These are phyloP conservation scores for Conus ventricosus DNA, from an alignment of 1,140 invertebrate genomes.

Conservation along the genomic window DNA sequence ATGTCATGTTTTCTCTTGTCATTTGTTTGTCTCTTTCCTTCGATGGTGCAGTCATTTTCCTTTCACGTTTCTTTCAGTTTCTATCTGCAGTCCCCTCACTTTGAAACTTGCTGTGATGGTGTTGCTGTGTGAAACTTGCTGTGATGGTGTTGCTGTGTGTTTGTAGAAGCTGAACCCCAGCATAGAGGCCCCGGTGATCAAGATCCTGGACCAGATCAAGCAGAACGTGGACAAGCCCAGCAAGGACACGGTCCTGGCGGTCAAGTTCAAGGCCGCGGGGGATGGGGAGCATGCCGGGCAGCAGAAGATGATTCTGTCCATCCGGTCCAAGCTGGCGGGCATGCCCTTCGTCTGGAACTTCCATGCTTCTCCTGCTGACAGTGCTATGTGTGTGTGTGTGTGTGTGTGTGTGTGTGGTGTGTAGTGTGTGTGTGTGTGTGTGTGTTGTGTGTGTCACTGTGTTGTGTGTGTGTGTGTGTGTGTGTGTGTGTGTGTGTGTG, in stretches of 20 bases:
- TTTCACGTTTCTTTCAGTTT: too few relatives aligned
- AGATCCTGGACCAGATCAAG: conserved; percentile 67
- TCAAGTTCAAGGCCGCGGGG: conserved; percentile 37
- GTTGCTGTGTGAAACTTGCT: too few relatives aligned
- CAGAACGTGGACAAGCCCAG: conserved; percentile 52
- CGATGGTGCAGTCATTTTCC: too few relatives aligned
- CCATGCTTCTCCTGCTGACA: conserved; percentile 47
- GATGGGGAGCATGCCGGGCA: conserved; percentile 33
- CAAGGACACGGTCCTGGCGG: conserved; percentile 51
- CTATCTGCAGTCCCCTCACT: too few relatives aligned
- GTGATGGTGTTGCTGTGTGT: neutral
- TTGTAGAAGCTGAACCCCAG: conserved; percentile 69
- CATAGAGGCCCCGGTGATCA: conserved; percentile 65
- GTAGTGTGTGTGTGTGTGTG: neutral
- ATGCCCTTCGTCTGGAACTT: conserved; percentile 69
- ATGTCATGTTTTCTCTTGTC: too few relatives aligned
- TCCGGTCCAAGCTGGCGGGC: conserved; percentile 62
- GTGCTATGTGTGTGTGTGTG: conserved; percentile 41
- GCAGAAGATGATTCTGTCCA: conserved; percentile 48
- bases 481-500: neutral
- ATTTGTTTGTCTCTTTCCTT: too few relatives aligned
- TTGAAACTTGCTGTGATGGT: too few relatives aligned
- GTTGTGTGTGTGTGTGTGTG: neutral
- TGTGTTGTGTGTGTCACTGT: neutral
- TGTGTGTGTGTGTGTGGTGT: neutral